phyloP scores from a whole-genome alignment of 1,140 invertebrate species.

The Stegodyphus dumicola region DNA sequence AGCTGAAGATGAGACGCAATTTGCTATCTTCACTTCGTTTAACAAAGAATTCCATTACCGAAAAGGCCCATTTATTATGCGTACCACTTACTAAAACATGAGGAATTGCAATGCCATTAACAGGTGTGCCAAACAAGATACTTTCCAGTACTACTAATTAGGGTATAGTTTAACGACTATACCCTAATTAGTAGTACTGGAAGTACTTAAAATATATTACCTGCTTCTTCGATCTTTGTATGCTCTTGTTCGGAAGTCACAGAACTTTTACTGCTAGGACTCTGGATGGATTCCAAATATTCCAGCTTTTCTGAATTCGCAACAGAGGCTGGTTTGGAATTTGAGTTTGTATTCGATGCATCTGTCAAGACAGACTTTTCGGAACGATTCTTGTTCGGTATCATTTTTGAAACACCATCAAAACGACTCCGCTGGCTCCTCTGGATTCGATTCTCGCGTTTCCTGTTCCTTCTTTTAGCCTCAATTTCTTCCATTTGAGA shows the following conservation, averaged over 20 bases:
- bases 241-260: not conserved
- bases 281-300: conserved; percentile 45
- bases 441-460: conserved; percentile 53
- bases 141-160: no score
- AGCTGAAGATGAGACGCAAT: no score
- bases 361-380: not conserved
- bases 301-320: conserved; percentile 38
- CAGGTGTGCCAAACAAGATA: no score
- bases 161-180: no score
- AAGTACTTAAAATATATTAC: not conserved
- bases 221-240: not conserved
- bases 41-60: no score
- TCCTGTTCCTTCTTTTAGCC: conserved; percentile 26
- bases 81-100: no score
- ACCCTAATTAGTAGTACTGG: no score
- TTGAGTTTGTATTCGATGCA: not conserved
- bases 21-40: no score
- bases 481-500: conserved; percentile 24
- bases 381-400: conserved; percentile 23
- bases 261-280: not conserved
- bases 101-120: no score
- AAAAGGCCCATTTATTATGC: no score
- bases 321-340: conserved; percentile 9
- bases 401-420: conserved; percentile 62
- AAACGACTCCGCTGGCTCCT: conserved; percentile 60